phyloP scores from a whole-genome alignment of 2,888 invertebrate genomes.

The Trichogramma dendrolimi region DNA sequence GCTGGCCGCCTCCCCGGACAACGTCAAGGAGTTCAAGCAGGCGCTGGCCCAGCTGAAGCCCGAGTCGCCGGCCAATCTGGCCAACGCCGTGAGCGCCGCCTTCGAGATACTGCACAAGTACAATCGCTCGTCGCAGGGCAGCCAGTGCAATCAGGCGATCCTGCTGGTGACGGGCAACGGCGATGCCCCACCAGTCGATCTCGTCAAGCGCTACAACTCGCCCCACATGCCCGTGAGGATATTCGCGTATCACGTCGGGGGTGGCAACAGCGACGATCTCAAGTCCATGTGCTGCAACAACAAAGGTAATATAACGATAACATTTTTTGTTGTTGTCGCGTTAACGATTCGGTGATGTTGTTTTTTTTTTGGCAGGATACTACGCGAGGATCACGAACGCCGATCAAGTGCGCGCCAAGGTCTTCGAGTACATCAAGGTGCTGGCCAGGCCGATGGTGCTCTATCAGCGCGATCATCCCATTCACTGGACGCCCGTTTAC shows the following conservation, averaged over 20 bases:
- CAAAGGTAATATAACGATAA: conserved; percentile 66
- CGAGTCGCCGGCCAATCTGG: conserved; percentile 76
- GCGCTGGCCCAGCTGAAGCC: conserved; percentile 60
- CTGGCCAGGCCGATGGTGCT: conserved; percentile 94
- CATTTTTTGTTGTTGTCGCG: background rate
- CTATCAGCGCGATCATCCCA: conserved; percentile 85
- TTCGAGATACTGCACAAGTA: conserved; percentile 89
- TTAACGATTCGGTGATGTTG: background rate
- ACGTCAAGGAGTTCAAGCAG: conserved; percentile 73
- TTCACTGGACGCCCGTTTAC: conserved; percentile 93
- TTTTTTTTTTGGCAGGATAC: conserved; percentile 61
- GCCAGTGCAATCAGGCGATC: conserved; percentile 96
- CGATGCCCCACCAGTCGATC: conserved; percentile 64
- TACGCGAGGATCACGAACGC: conserved; percentile 84
- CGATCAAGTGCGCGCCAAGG: conserved; percentile 86
- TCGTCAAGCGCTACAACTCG: conserved; percentile 81
- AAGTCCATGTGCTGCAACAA: conserved; percentile 95
- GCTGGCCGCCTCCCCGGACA: conserved; percentile 80
- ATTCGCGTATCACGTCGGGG: conserved; percentile 93
- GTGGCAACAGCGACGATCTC: conserved; percentile 83
- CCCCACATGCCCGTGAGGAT: conserved; percentile 91
- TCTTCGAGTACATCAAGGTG: conserved; percentile 90
- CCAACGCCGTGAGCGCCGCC: conserved; percentile 84
- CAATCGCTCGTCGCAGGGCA: conserved; percentile 78
- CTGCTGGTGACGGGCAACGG: conserved; percentile 95